Evolutionary conservation across 1,140 invertebrate species (phyloP), one percentile per base, ranked within the genome.

Genomic region (Tetragnatha versicolor): DNA sequence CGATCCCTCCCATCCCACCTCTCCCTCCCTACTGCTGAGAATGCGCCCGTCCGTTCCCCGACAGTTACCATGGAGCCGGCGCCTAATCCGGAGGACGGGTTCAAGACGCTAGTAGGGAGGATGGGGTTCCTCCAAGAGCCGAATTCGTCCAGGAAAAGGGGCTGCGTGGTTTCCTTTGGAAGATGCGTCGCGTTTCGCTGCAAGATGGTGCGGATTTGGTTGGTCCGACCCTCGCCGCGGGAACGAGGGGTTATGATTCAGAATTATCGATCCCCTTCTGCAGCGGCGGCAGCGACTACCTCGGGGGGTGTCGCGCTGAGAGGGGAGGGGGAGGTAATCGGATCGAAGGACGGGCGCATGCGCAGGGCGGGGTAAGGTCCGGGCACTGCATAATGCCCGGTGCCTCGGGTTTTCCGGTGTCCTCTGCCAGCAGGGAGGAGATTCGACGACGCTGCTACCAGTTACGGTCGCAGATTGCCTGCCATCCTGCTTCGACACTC

Each of bases 351-450:
- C 29, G 39, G 14, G 45, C 73, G 73, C 73, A 77, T 77, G 73
- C 73, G 61, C 73, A 17, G n/a, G 22, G 0, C 3, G 27, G 29
- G 58, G 35, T 60, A 77, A 45, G 61, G 73, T 77, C 73, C 73
- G 73, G 73, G 73, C 73, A 77, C 73, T 77, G 73, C 73, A 77
- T 66, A 77, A 77, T 77, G 73, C 55, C 73, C 47, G 73, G 73
- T 77, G 65, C 49, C 45, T 77, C 61, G 60, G 72, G 73, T 77
- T 77, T 77, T 77, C 73, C 73, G 73, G 73, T 77, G 73, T 77
- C 73, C 73, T 77, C 61, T 65, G 73, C 35, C 27, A 66, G 42
- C 45, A 63, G 73, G 73, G 73, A 63, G 49, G 69, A 73, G 53
- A 77, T 49, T 61, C 61, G 20, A 42, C 58, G 55, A 53, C 47